These are phyloP conservation scores for Cataglyphis rosenhaueri DNA, from an alignment of 2,888 invertebrate genomes.

Conservation along the genomic window DNA sequence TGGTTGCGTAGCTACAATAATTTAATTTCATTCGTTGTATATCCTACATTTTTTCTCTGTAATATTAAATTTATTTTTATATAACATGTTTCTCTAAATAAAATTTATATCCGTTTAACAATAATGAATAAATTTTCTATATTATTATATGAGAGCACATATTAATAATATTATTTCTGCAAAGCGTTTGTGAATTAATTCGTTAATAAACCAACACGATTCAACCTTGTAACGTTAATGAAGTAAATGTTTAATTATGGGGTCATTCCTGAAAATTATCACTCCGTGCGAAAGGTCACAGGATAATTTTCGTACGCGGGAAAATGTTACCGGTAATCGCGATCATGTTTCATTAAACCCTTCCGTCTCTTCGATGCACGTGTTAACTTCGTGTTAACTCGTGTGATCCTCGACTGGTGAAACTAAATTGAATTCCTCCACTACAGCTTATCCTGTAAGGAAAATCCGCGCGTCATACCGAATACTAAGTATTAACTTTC, in stretches of 20 bases:
- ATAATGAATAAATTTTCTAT: neutral
- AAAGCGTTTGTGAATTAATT: neutral
- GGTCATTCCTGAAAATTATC: neutral
- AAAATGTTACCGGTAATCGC: slow-evolving; percentile 38
- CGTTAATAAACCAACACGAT: neutral
- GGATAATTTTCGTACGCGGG: slow-evolving; percentile 6
- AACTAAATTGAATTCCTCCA: slow-evolving; percentile 56
- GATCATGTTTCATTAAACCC: slow-evolving; percentile 43
- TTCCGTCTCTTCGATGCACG: slow-evolving; percentile 18
- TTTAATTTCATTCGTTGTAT: neutral
- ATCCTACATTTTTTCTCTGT: neutral
- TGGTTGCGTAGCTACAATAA: neutral
- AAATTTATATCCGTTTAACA: neutral
- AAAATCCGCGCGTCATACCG: slow-evolving; percentile 14
- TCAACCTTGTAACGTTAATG: neutral
- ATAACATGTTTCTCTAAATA: neutral
- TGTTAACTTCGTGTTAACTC: slow-evolving; percentile 2
- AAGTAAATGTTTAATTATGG: slow-evolving; percentile 35
- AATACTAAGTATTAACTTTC: slow-evolving; percentile 17
- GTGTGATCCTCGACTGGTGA: neutral
- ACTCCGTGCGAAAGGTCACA: slow-evolving; percentile 11
- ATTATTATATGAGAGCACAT: neutral
- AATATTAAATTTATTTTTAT: neutral
- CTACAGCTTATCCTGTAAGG: neutral
- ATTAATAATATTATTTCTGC: neutral